A percentile compares a stretch with the other conserved stretches of the same genome.
Evolutionary conservation across 2,113 vertebrate species (phyloP).

Genomic region (Holacanthus passer): DNA sequence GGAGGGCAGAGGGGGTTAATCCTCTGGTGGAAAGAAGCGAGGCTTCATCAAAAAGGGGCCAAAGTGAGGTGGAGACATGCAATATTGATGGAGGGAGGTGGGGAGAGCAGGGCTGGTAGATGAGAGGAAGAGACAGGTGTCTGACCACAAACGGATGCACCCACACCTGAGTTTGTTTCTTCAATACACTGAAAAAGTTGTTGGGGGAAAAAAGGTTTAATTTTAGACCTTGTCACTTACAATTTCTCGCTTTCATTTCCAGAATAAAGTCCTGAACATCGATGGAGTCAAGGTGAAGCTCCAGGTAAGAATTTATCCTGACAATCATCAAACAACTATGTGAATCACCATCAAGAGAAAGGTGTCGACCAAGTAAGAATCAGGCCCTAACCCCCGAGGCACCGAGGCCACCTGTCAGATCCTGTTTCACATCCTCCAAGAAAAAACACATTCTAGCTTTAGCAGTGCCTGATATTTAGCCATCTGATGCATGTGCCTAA

Average conservation of each 20-base stretch:
- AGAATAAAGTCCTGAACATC: conserved; percentile 95
- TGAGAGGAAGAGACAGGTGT: conserved; percentile 37
- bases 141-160: conserved; percentile 20
- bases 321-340: not conserved
- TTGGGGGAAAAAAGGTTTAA: conserved; percentile 5
- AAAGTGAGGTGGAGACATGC: conserved; percentile 53
- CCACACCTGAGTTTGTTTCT: conserved; percentile 1
- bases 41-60: conserved; percentile 57
- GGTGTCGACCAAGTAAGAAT: not conserved
- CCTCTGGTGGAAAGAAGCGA: conserved; percentile 39
- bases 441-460: not conserved
- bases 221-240: conserved; percentile 36
- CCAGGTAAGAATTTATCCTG: conserved; percentile 85
- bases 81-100: conserved; percentile 70
- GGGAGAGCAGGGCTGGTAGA: conserved; percentile 17
- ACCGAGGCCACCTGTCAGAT: conserved; percentile 1
- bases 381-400: not conserved
- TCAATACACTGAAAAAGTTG: conserved; percentile 1
- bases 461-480: not conserved
- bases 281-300: conserved; percentile 94
- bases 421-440: conserved; percentile 6
- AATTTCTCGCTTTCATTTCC: conserved; percentile 76
- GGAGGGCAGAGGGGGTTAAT: conserved; percentile 42
- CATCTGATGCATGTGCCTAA: not conserved
- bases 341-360: not conserved